A percentile compares a stretch with the other conserved stretches of the same genome.
Conservation (phyloP, 2,113 vertebrate genomes). For the Kryptolebias marmoratus region DNA sequence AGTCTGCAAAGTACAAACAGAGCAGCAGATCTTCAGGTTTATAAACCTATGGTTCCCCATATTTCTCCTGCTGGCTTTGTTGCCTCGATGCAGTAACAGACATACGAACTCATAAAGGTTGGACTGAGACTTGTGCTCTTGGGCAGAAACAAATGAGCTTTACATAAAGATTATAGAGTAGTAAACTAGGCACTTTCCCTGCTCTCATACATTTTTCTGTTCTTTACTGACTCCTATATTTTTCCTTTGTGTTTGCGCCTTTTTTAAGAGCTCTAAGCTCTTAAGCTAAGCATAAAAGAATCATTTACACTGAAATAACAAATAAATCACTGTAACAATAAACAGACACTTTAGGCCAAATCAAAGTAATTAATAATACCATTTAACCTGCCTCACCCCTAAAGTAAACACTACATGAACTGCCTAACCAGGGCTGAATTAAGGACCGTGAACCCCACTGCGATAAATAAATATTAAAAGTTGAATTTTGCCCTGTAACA, state of each 20-base stretch:
- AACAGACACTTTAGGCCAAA: neutral
- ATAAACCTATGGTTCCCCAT: slow-evolving; percentile 24
- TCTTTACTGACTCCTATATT: slow-evolving; percentile 66
- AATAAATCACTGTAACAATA: neutral
- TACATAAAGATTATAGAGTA: neutral
- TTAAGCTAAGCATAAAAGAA: too few species aligned
- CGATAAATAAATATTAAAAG: too few species aligned
- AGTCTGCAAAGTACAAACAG: slow-evolving; percentile 33
- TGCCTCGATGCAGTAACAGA: slow-evolving; percentile 14
- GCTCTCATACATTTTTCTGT: slow-evolving; percentile 41
- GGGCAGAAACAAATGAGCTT: slow-evolving; percentile 30
- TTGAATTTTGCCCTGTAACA: slow-evolving; percentile 6
- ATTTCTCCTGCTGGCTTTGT: slow-evolving; percentile 15
- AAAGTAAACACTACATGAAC: neutral
- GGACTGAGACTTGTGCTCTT: slow-evolving; percentile 28
- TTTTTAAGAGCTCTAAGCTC: neutral
- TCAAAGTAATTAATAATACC: slow-evolving; percentile 2
- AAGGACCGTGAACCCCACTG: neutral
- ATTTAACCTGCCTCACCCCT: neutral
- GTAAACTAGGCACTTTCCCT: slow-evolving; percentile 26
- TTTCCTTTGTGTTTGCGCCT: neutral
- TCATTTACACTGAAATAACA: too few species aligned
- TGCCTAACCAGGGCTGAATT: slow-evolving; percentile 1
- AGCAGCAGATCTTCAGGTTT: slow-evolving; percentile 64
- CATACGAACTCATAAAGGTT: slow-evolving; percentile 26